Evolutionary conservation across 2,113 vertebrate genomes (phyloP).

Genomic region (Falco punctatus): DNA sequence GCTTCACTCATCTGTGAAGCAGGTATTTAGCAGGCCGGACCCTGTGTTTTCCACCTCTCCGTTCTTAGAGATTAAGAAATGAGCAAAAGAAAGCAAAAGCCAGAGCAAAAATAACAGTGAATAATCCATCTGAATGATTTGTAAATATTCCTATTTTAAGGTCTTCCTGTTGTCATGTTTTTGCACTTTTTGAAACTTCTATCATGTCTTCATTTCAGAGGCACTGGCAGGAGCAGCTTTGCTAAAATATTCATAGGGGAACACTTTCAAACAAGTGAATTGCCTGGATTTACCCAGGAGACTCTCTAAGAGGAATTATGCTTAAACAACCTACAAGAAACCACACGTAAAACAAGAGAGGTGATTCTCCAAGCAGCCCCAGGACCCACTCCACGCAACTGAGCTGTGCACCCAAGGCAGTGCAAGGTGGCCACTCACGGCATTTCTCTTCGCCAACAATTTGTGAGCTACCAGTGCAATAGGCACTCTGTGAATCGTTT

Average conservation of each 20-base stretch:
- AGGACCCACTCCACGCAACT: rapidly evolving
- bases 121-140: neutral
- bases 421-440: too few relatives aligned
- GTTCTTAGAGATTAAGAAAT: neutral
- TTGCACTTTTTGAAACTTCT: neutral
- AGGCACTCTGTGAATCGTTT: neutral
- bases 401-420: neutral
- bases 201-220: neutral
- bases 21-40: neutral
- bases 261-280: neutral
- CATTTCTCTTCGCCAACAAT: neutral
- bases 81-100: neutral
- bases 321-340: neutral
- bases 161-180: neutral
- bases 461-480: neutral
- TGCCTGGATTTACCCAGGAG: neutral
- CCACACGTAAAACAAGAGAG: neutral
- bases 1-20: neutral
- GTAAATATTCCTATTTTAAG: neutral
- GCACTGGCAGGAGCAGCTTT: neutral
- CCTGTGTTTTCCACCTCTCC: neutral
- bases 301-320: neutral
- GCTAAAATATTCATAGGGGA: neutral
- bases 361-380: neutral
- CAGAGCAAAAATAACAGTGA: neutral